Base-by-base conservation (phyloP, 1,140 invertebrate species). In the Scaptomyza montana region DNA sequence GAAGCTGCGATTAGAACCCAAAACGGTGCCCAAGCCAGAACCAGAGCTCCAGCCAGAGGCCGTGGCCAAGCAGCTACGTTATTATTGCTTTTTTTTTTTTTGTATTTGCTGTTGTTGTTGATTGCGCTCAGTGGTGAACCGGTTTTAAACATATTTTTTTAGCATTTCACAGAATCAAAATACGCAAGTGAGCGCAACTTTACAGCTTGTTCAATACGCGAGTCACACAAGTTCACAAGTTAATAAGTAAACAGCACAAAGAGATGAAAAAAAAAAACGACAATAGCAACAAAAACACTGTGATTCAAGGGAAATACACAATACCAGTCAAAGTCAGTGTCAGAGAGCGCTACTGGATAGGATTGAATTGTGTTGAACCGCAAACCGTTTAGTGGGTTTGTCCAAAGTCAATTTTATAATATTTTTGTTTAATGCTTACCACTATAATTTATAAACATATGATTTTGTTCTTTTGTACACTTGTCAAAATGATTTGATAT, bases 1-100 rank as follows among this genome's bases (percentile, higher is more conserved):
- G 62, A 78, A 66, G 71, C 66, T 64, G 56, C 61, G 71, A 69
- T 74, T 69, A 77, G 65, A 77, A 69, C 61, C 50, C 53, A 33
- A 59, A 67, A 16, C 51, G 45, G 16, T 47, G 51, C 30, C 33
- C 25, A 12, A 65, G 28, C 55, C 12, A 10, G n/a, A 54, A 33
- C 57, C 16, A 51, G 13, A 62, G 30, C 9, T n/a, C 5, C 5
- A 30, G 30, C 30, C 30, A 30, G 5, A 51, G 66, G 21, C 54
- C 36, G 39, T 56, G 62, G 43, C 21, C 51, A 55, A 50, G 6
- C 39, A 41, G 25, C n/a, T 13, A 10, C 19, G 51, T 39, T 54
- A 16, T 16, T 36, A 8, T 56, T 47, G 43, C 1, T 16, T 16
- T 16, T 16, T 16, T 16, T 16, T 16, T 16, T 16, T 16, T 49